Evolutionary conservation across 2,797 vertebrate species (phyloP), one percentile per base, ranked within the genome.

Genomic region (Megalops cyprinoides): DNA sequence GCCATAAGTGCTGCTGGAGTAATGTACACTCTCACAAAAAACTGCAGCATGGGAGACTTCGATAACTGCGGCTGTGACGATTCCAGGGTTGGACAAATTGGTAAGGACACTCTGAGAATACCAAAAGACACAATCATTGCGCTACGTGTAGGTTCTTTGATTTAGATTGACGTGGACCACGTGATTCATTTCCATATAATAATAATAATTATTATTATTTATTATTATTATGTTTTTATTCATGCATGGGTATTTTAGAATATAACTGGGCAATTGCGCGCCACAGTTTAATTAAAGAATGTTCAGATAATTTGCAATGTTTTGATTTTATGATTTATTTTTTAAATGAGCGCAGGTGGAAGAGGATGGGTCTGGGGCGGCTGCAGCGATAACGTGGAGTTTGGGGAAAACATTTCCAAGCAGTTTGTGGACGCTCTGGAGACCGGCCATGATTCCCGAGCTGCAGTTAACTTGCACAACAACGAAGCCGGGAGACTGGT

Each of bases 301-400:
- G 9, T 46, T 31, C 4, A 2, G 0, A 71, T 56, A 4, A 5
- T 3, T 7, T 37, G 74, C n/a, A 78, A n/a, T n/a, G n/a, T n/a
- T n/a, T n/a, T n/a, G 12, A 39, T 80, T 0, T 60, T 15, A 46
- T 1, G 81, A 9, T 77, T 58, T 83, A 76, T 39, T 56, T 87
- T n/a, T n/a, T n/a, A n/a, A 84, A 79, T 9, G 37, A 28, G 10
- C 65, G 0, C 85, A 99, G 98, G 98, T 79, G 98, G 98, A 71
- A 94, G 91, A 82, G 97, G 97, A 4, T 99, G 98, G 98, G 95
- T 99, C 82, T 99, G 98, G 98, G 98, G 97, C 87, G 98, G 97
- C 74, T 99, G 98, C 92, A 98, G 98, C 6, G 97, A 99, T 87
- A 98, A 99, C 1, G 95, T 95, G 79, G 96, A 96, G 71, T 99